Base-by-base conservation (phyloP, 2,888 invertebrate genomes). In the Prosapia bicincta region DNA sequence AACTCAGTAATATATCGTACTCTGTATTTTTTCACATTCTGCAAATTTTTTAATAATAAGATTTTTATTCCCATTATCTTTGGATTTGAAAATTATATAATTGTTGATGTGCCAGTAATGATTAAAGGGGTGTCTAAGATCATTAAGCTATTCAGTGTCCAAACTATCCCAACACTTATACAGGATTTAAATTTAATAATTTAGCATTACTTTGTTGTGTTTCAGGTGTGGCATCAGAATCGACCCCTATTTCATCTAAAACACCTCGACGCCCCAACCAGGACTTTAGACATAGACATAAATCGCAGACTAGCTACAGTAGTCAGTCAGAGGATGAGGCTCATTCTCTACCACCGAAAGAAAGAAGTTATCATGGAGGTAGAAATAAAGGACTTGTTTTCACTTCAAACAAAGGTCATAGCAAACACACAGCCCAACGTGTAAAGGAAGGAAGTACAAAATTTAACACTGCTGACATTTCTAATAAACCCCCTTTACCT, bases 401-500 rank as follows among this genome's bases (percentile, higher is more conserved):
- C 20, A 5, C 1, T 20, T 6, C 5, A 6, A 1, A 20, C 20
- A 54, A 54, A 20, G 7, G n/a, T 5, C 20, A 10, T 20, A 54
- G 13, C 20, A 54, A 20, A 9, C n/a, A 20, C 54, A 13, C 3
- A 20, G n/a, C 54, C n/a, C 54, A 54, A 10, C 20, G 20, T 54
- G n/a, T 54, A 54, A 54, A 54, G 20, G 1, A n/a, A 20, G 54
- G 2, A 2, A 30, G 9, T 6, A 54, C 3, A 3, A 54, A 20
- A 54, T 3, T 20, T 20, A 5, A 20, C 1, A 20, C n/a, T 54
- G 3, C 54, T 54, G 7, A 38, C 13, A 38, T 38, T 38, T 38
- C 38, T 38, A 38, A 38, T 38, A 76, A 74, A 74, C 76, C 76
- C 25, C 76, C 76, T 13, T 71, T 76, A 0, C 76, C 76, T 30